These are phyloP conservation scores for Pterophyllum scalare DNA, from an alignment of 2,113 vertebrate genomes.

Conservation along the genomic window DNA sequence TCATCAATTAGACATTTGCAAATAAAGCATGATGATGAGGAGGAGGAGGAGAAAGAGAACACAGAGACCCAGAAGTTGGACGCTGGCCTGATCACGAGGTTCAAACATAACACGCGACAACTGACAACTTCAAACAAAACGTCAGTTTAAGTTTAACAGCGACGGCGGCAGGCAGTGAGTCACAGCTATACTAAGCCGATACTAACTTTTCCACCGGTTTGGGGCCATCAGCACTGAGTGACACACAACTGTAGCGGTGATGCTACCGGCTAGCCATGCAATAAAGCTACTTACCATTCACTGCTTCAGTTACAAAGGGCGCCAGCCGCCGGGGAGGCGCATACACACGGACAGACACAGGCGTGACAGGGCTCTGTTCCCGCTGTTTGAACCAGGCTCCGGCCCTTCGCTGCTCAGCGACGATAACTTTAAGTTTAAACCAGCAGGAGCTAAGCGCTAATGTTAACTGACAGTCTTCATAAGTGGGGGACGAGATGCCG, in stretches of 20 bases:
- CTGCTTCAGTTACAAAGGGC: conserved; percentile 50
- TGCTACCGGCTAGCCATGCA: conserved; percentile 64
- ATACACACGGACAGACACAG: neutral
- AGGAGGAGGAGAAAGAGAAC: rapidly evolving
- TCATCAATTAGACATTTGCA: neutral
- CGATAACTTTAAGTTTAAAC: neutral
- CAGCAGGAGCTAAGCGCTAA: neutral
- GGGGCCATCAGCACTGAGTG: neutral
- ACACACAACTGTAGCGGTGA: conserved; percentile 27
- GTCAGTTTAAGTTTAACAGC: neutral
- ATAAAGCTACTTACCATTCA: conserved; percentile 60
- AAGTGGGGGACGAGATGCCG: neutral
- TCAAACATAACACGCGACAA: conserved; percentile 28
- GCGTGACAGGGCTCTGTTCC: neutral
- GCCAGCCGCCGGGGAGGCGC: conserved; percentile 16
- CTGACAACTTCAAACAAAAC: conserved; percentile 13
- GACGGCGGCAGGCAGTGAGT: neutral
- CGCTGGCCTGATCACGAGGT: conserved; percentile 58
- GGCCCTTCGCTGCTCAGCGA: neutral
- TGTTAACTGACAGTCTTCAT: neutral
- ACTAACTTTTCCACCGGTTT: neutral
- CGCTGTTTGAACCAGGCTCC: neutral
- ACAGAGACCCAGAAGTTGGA: conserved; percentile 6
- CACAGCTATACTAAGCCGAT: neutral
- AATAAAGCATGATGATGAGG: neutral